These are phyloP conservation scores for Zaprionus lineosus DNA, from an alignment of 2,888 invertebrate species.

Conservation along the genomic window DNA sequence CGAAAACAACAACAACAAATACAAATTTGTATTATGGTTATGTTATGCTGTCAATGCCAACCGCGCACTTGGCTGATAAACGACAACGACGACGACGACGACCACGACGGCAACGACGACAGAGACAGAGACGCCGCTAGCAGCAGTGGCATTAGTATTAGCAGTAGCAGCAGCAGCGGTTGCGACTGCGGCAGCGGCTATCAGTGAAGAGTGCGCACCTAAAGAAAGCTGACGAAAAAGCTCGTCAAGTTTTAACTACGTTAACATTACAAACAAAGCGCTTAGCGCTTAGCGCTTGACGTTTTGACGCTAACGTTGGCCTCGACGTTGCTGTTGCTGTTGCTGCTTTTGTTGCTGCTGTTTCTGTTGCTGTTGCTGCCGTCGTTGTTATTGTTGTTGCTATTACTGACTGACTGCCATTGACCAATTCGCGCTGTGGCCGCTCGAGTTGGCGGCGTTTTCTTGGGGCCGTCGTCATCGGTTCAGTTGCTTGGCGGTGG, in stretches of 20 bases:
- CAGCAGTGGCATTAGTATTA: conserved; percentile 1
- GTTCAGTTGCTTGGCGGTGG: conserved; percentile 67
- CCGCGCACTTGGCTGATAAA: conserved; percentile 56
- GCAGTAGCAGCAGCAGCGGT: background rate
- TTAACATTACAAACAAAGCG: conserved; percentile 49
- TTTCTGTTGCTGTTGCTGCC: conserved; percentile 3
- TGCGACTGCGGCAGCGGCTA: conserved; percentile 24
- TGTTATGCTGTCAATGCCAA: conserved; percentile 61
- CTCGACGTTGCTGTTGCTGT: conserved; percentile 28
- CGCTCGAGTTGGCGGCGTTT: conserved; percentile 49
- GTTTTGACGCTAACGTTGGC: conserved; percentile 21
- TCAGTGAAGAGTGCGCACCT: conserved; percentile 53
- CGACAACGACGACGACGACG: conserved; percentile 7
- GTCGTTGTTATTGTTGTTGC: conserved; percentile 5
- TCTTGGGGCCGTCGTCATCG: conserved; percentile 52
- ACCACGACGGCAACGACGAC: conserved; percentile 3
- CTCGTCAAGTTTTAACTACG: conserved; percentile 63
- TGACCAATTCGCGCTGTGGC: conserved; percentile 55
- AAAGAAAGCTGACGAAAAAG: conserved; percentile 65
- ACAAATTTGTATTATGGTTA: conserved; percentile 43
- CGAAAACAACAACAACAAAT: conserved; percentile 19
- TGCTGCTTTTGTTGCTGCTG: conserved; percentile 13
- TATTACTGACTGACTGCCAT: conserved; percentile 35
- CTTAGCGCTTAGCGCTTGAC: conserved; percentile 1
- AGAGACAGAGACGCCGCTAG: background rate